Conservation (phyloP, 2,113 vertebrate genomes). For the Raphicerus campestris region DNA sequence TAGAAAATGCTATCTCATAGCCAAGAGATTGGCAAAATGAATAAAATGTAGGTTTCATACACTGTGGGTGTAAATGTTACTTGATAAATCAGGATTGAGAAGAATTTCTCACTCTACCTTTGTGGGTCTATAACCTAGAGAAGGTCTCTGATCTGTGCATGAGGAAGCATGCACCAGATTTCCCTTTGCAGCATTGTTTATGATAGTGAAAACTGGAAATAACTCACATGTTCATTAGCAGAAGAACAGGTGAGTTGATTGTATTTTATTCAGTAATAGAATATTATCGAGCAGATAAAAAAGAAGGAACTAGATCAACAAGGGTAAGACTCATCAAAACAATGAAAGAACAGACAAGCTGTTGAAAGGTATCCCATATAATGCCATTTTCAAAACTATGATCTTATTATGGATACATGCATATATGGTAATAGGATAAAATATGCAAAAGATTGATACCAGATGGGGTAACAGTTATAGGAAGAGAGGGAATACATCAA, state of each 20-base stretch:
- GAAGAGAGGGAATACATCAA: neutral
- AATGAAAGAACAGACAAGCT: neutral
- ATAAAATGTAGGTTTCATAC: neutral
- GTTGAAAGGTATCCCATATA: neutral
- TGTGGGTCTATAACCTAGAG: neutral
- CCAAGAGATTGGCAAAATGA: neutral
- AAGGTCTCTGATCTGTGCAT: neutral
- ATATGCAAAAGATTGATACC: neutral
- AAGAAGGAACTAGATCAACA: neutral
- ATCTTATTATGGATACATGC: neutral
- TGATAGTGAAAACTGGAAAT: neutral
- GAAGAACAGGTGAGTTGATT: neutral
- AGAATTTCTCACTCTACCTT: neutral
- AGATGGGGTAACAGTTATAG: neutral
- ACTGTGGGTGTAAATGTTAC: neutral
- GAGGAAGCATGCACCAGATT: neutral
- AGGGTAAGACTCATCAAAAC: neutral
- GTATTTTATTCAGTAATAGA: neutral
- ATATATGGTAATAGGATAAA: neutral
- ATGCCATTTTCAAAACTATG: neutral
- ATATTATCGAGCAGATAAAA: neutral
- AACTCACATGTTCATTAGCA: neutral
- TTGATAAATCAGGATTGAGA: neutral
- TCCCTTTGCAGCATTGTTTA: neutral
- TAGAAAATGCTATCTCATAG: neutral